A percentile compares a stretch with the other conserved stretches of the same genome.
Evolutionary conservation across 1,140 invertebrate genomes (phyloP).

Genomic region (Rhagoletis zephyria): DNA sequence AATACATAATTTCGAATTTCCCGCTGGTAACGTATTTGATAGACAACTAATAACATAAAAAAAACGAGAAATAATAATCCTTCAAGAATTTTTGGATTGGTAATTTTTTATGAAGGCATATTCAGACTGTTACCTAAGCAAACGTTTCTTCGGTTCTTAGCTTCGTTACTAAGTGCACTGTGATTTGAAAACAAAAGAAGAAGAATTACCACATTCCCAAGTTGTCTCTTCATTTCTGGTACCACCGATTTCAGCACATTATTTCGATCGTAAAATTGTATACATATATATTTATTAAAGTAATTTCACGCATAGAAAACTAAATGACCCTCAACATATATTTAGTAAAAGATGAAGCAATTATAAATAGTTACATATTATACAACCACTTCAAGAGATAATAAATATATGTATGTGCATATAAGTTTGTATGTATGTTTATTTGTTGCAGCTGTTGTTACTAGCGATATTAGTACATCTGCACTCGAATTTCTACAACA

Average conservation of each 20-base stretch:
- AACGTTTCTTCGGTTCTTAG: no score
- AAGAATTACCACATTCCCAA: background rate
- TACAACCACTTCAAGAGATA: conserved; percentile 32
- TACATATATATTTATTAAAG: conserved; percentile 1
- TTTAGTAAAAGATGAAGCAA: background rate
- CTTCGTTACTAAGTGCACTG: no score
- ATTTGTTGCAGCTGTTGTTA: no score
- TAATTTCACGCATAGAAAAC: conserved; percentile 42
- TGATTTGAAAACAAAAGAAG: background rate
- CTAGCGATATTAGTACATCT: background rate
- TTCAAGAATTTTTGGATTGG: no score
- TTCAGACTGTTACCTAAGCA: no score
- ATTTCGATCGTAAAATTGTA: conserved; percentile 43
- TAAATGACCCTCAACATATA: conserved; percentile 35
- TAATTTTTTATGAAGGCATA: no score
- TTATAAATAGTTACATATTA: conserved; percentile 48
- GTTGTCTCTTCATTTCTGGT: background rate
- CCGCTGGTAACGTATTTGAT: no score
- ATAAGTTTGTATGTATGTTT: background rate
- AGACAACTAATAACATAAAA: no score
- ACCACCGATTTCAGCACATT: background rate
- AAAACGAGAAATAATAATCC: no score
- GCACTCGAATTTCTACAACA: conserved; percentile 45
- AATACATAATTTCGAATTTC: no score
- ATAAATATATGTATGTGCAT: conserved; percentile 16